phyloP scores from a whole-genome alignment of 2,888 invertebrate species.

The Archips xylosteana region DNA sequence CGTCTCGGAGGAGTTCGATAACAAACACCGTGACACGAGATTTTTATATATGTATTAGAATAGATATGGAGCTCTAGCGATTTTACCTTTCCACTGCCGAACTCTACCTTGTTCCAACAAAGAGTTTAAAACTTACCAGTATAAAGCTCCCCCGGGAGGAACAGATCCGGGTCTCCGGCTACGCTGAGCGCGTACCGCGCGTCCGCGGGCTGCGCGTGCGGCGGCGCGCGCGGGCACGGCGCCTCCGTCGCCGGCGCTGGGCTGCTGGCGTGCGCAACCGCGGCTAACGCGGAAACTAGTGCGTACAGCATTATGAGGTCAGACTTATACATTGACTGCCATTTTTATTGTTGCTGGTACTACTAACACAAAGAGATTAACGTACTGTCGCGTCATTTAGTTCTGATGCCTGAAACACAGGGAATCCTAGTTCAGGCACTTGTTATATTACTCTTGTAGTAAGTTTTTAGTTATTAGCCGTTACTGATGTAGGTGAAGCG shows the following conservation, averaged over 20 bases:
- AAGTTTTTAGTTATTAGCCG: too few species aligned
- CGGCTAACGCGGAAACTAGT: conserved; percentile 38
- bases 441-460: too few species aligned
- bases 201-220: conserved; percentile 85
- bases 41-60: too few species aligned
- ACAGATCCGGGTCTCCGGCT: conserved; percentile 90
- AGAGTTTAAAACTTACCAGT: conserved; percentile 85
- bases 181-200: conserved; percentile 89
- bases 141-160: conserved; percentile 92
- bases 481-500: too few species aligned
- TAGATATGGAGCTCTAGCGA: too few species aligned
- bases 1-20: too few species aligned
- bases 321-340: background rate
- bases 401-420: too few species aligned
- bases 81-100: too few species aligned
- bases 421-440: too few species aligned
- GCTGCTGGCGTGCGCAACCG: conserved; percentile 34
- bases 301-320: conserved; percentile 40
- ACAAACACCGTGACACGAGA: too few species aligned
- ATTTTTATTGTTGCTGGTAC: background rate
- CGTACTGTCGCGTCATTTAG: too few species aligned
- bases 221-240: conserved; percentile 67
- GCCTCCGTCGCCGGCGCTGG: conserved; percentile 27
- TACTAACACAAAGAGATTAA: background rate
- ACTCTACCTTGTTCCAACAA: too few species aligned